These are phyloP conservation scores for Saguinus midas DNA, from an alignment of 2,113 vertebrate genomes.

Conservation along the genomic window DNA sequence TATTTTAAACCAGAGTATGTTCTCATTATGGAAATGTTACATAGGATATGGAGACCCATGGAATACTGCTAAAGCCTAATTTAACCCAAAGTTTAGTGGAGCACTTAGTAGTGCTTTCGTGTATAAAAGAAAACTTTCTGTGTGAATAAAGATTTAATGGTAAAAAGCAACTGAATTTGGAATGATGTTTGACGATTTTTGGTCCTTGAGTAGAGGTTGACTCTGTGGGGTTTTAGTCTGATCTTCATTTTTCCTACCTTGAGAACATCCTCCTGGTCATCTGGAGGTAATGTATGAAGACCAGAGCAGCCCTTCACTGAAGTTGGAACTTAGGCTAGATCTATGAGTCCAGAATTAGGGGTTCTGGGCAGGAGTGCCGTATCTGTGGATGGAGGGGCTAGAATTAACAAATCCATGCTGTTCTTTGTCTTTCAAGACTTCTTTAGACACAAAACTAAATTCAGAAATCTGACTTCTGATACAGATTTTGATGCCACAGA, in stretches of 20 bases:
- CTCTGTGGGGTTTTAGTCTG: neutral
- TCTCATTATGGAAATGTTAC: neutral
- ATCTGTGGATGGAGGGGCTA: neutral
- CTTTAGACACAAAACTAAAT: neutral
- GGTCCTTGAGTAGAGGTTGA: neutral
- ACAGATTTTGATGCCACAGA: neutral
- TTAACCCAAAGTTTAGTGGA: neutral
- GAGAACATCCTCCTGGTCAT: neutral
- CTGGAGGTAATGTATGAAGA: neutral
- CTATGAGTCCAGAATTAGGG: neutral
- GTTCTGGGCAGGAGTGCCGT: neutral
- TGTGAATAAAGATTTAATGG: neutral
- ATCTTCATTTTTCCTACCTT: neutral
- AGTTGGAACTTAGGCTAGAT: neutral
- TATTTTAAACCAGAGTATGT: neutral
- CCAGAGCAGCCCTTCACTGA: neutral
- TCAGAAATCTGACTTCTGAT: neutral
- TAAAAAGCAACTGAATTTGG: neutral
- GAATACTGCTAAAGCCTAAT: neutral
- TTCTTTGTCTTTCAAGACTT: neutral
- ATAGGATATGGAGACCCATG: neutral
- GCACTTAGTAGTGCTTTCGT: neutral
- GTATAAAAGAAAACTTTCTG: neutral
- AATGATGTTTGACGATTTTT: neutral
- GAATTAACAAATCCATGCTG: rapidly evolving